Base-by-base conservation (phyloP, 2,113 vertebrate genomes). In the Fulica atra region DNA sequence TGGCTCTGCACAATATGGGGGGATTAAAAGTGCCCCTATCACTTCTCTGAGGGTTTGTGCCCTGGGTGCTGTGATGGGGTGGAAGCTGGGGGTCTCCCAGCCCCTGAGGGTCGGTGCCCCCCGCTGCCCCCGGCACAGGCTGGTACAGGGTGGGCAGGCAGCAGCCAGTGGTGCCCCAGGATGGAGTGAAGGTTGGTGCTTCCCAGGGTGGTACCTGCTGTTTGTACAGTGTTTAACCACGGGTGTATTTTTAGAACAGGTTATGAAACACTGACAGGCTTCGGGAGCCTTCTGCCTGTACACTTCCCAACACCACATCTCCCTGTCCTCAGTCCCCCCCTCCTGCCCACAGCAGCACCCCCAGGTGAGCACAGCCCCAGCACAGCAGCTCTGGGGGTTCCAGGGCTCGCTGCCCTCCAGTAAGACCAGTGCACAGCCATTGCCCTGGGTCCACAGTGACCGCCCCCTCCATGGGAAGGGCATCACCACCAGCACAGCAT, bases 41-140 rank as follows among this genome's bases (percentile, higher is more conserved):
- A 1, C 16, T 3, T 19, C 17, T 2, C 77, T 7, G 51, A 17
- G 19, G 46, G 50, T 13, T 56, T 44, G 50, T 74, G 85, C 68
- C 56, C 61, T 9, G 9, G 56, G 28, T 10, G 71, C 68, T 57
- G 31, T 6, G 46, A 21, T 2, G 29, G 54, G 35, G 40, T 70
- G 46, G 71, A 29, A 46, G 17, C 11, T 0, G 0, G 29, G 0
- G 5, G 23, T 54, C 28, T 53, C 42, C n/a, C 88, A 85, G 48
- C 17, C 50, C 38, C 72, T 14, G 6, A 42, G 68, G 20, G 40
- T 51, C 11, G 0, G 53, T 42, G 54, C 10, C n/a, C 46, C 10
- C 35, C 25, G 6, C 59, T 54, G 82, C 44, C 8, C 1, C 60
- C 21, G 0, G 81, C 57, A 33, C 12, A 3, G 69, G n/a, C 31